Evolutionary conservation across 2,888 invertebrate genomes (phyloP).

Genomic region (Entomobrya proxima): DNA sequence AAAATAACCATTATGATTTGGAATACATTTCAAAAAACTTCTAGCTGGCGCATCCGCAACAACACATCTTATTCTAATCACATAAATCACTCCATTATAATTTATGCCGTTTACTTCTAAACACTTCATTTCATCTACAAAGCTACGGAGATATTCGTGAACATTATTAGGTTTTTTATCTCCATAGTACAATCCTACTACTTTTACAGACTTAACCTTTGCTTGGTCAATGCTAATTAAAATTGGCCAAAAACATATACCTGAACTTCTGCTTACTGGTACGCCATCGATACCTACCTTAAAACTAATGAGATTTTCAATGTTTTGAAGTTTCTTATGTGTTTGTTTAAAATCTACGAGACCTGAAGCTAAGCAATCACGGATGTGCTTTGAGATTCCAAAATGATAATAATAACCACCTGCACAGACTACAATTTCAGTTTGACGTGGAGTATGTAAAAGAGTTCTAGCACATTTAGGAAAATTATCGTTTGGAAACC

Average conservation of each 20-base stretch:
- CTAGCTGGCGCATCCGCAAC: conserved; percentile 66
- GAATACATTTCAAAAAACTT: conserved; percentile 55
- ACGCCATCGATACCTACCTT: conserved; percentile 59
- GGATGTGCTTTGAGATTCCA: conserved; percentile 12
- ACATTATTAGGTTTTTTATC: conserved; percentile 29
- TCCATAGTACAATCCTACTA: conserved; percentile 37
- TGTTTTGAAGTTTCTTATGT: background rate
- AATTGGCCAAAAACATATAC: conserved; percentile 60
- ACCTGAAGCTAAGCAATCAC: background rate
- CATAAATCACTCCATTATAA: background rate
- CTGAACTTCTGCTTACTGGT: conserved; percentile 50
- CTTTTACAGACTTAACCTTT: background rate
- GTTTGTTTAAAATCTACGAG: background rate
- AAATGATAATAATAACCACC: conserved; percentile 38
- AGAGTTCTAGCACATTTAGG: conserved; percentile 45
- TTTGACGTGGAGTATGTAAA: conserved; percentile 22
- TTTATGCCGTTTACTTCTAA: conserved; percentile 43
- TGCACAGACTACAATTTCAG: background rate
- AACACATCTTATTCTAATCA: conserved; percentile 43
- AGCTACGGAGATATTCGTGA: conserved; percentile 4
- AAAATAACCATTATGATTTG: conserved; percentile 55
- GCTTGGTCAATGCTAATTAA: conserved; percentile 27
- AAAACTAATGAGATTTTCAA: conserved; percentile 29
- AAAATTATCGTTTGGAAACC: conserved; percentile 37
- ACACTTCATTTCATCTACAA: conserved; percentile 19